Base-by-base conservation (phyloP, 2,888 invertebrate species). In the Acanthosepion pharaonis region DNA sequence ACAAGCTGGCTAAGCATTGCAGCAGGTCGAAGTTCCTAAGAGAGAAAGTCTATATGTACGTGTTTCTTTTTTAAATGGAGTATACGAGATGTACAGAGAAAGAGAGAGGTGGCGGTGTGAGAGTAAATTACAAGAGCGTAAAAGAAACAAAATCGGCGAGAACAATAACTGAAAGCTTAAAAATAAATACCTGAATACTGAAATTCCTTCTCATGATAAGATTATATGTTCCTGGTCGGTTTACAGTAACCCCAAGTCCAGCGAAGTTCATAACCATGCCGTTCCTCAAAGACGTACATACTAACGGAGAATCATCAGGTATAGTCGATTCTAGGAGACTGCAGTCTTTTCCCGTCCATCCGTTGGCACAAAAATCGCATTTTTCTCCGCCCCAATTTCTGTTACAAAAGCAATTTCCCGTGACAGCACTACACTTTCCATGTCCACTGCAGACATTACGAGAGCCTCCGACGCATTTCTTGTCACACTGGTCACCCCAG, bases 401-500 rank as follows among this genome's bases (percentile, higher is more conserved):
- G 18, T 94, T 91, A 93, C 95, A 95, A 1, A 53, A 78, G 94
- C 95, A 96, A n/a, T 49, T 94, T 51, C 96, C 96, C 55, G 94
- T 95, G 20, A 48, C 94, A 15, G 91, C 92, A 59, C 95, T 95
- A 95, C 96, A 96, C 20, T 64, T 93, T 2, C 96, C 96, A 92
- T 96, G 95, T 20, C 95, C 95, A 94, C 95, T 94, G 91, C 96
- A 96, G 33, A 95, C 95, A 53, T 92, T 91, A n/a, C 53, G 49
- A 33, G 94, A 94, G 78, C 95, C 95, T 48, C 94, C 95, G 23
- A 95, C 95, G 51, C 96, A 95, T 49, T 95, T 94, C 48, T 95
- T 42, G 94, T 94, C 95, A 95, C 96, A 96, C 42, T 94, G 94
- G 33, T 94, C 95, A 1, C 95, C 95, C 95, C 95, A 96, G 93